Conservation (phyloP, 2,797 vertebrate species). For the Spea hammondii region DNA sequence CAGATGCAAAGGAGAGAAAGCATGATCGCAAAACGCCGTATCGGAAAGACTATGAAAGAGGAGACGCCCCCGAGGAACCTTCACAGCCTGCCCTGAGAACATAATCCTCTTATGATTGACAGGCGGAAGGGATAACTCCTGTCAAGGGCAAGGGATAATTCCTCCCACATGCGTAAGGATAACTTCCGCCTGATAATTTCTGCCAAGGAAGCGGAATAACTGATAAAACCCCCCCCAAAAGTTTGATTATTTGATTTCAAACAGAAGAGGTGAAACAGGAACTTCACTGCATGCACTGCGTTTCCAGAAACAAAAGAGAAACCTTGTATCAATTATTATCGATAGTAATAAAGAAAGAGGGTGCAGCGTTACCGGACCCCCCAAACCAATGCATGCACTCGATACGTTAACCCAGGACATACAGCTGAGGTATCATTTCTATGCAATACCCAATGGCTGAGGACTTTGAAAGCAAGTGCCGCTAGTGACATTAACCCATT, state of each 20-base stretch:
- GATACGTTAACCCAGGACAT: slow-evolving; percentile 55
- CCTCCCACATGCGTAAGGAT: too few species aligned
- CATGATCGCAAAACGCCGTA: too few species aligned
- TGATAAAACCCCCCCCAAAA: too few species aligned
- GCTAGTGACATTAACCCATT: neutral
- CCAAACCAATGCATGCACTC: slow-evolving; percentile 55
- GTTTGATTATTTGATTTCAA: too few species aligned
- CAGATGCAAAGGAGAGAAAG: slow-evolving; percentile 48
- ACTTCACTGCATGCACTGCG: slow-evolving; percentile 17
- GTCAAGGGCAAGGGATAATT: too few species aligned
- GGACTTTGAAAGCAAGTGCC: slow-evolving; percentile 48
- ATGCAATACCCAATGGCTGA: slow-evolving; percentile 56
- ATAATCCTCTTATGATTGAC: slow-evolving; percentile 49
- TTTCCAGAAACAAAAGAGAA: slow-evolving; percentile 25
- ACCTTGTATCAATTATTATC: slow-evolving; percentile 14
- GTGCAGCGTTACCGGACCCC: slow-evolving; percentile 9
- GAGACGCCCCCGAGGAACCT: too few species aligned
- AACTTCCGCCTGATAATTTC: too few species aligned
- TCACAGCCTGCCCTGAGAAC: neutral
- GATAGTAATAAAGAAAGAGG: neutral
- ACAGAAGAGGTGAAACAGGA: neutral
- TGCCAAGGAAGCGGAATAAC: too few species aligned
- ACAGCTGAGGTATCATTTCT: slow-evolving; percentile 54
- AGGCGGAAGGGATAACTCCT: slow-evolving; percentile 29
- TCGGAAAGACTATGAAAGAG: too few species aligned